Evolutionary conservation across 2,113 vertebrate genomes (phyloP), one percentile per base, ranked within the genome.

Genomic region (Passer montanus): DNA sequence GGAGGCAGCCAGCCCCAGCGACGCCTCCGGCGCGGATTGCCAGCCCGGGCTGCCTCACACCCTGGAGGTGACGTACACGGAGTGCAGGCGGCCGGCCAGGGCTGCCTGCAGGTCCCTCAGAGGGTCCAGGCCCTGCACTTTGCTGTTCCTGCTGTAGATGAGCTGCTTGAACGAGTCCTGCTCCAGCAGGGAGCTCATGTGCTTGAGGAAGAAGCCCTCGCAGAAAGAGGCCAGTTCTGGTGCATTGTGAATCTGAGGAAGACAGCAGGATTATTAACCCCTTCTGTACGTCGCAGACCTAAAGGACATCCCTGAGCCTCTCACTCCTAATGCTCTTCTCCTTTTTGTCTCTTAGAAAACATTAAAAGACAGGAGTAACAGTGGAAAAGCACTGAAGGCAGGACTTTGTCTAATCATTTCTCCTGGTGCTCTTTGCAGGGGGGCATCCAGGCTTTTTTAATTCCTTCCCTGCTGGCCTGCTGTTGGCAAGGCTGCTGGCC

Each of bases 151-250:
- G 84, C 99, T 92, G 23, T 99, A 97, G 96, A 99, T 97, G 59
- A 99, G 98, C 90, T 97, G 98, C 72, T 97, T 98, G 97, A 99
- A 99, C 2, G 97, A 94, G 77, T 99, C 99, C 89, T 97, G 98
- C 75, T 99, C 99, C 59, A 99, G 96, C 30, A 99, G 97, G 6
- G 97, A 96, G 46, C 97, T 98, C 99, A 99, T 99, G 96, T 99
- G 98, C 97, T 99, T 98, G 86, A 99, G 98, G 98, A 99, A 99
- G 98, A 98, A 99, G 84, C 98, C 98, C 77, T 99, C 99, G 3
- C 99, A 99, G 93, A 99, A 98, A 0, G 98, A 97, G 82, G 98
- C 98, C n/a, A 99, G 98, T 77, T 99, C 99, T 0, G 97, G 96
- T 2, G 99, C 99, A 1, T 98, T 98, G 90, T 99, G 98, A 37